phyloP scores from a whole-genome alignment of 1,140 invertebrate genomes.

The Amphibalanus amphitrite region DNA sequence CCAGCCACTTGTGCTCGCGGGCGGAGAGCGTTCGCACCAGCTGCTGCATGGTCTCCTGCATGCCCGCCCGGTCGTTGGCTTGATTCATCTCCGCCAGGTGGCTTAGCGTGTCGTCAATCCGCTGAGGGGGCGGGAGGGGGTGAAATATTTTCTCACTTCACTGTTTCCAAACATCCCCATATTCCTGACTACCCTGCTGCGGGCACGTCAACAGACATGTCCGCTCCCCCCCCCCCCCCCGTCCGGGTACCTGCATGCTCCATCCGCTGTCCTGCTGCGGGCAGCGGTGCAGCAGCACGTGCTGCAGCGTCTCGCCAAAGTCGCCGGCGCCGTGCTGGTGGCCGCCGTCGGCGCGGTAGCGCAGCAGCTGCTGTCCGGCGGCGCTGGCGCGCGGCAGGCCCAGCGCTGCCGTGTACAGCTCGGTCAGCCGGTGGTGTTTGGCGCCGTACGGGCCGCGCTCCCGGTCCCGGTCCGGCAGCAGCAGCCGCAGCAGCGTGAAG shows the following conservation, averaged over 20 bases:
- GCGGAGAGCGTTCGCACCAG: slow-evolving; percentile 42
- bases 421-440: slow-evolving; percentile 15
- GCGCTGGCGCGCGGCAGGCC: slow-evolving; percentile 10
- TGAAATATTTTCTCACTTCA: neutral
- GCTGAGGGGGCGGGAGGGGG: neutral
- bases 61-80: slow-evolving; percentile 21
- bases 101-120: neutral
- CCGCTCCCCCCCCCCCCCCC: no score
- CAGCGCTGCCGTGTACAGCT: slow-evolving; percentile 15
- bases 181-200: no score
- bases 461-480: slow-evolving; percentile 48
- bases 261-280: slow-evolving; percentile 22
- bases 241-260: slow-evolving; percentile 12
- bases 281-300: slow-evolving; percentile 45
- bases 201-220: no score
- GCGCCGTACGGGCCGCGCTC: slow-evolving; percentile 34
- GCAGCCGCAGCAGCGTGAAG: slow-evolving; percentile 39
- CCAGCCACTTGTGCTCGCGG: slow-evolving; percentile 70
- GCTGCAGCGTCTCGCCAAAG: slow-evolving; percentile 53
- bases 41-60: slow-evolving; percentile 33
- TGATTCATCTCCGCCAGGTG: neutral
- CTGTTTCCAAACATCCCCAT: no score
- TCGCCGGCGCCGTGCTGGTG: slow-evolving; percentile 35
- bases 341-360: slow-evolving; percentile 21
- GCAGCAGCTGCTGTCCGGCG: slow-evolving; percentile 14